Evolutionary conservation across 2,797 vertebrate genomes (phyloP).

Genomic region (Spondyliosoma cantharus): DNA sequence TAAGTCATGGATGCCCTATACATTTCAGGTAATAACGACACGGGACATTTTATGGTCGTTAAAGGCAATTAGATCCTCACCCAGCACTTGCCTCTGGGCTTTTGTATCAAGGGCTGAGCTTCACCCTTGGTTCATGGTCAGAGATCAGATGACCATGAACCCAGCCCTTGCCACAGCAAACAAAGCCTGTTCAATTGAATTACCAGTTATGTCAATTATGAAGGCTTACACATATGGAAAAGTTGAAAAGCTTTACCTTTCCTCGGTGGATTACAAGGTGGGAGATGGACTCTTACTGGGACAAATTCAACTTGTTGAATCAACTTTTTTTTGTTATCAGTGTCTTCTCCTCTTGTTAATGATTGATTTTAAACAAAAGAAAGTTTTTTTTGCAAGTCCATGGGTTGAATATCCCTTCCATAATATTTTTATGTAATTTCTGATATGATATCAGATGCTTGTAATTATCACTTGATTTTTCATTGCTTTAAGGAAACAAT

Average conservation of each 20-base stretch:
- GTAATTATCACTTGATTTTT: no score
- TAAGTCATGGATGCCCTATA: neutral
- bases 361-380: no score
- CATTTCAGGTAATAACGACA: constrained; percentile 31
- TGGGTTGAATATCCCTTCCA: no score
- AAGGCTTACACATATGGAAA: constrained; percentile 13
- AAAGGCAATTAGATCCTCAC: constrained; percentile 49
- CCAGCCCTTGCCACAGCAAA: constrained; percentile 8
- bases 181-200: constrained; percentile 14
- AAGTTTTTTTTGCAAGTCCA: no score
- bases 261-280: no score
- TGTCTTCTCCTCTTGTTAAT: no score
- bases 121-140: constrained; percentile 41
- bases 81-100: constrained; percentile 25
- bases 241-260: neutral
- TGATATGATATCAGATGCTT: no score
- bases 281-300: no score
- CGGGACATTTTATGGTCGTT: constrained; percentile 36
- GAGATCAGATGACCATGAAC: constrained; percentile 33
- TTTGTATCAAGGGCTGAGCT: constrained; percentile 56
- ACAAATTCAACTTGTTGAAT: no score
- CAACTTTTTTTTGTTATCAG: no score
- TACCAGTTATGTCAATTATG: constrained; percentile 11
- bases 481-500: no score
- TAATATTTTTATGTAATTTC: no score